Base-by-base conservation (phyloP, 2,888 invertebrate species). In the Latheticus oryzae region DNA sequence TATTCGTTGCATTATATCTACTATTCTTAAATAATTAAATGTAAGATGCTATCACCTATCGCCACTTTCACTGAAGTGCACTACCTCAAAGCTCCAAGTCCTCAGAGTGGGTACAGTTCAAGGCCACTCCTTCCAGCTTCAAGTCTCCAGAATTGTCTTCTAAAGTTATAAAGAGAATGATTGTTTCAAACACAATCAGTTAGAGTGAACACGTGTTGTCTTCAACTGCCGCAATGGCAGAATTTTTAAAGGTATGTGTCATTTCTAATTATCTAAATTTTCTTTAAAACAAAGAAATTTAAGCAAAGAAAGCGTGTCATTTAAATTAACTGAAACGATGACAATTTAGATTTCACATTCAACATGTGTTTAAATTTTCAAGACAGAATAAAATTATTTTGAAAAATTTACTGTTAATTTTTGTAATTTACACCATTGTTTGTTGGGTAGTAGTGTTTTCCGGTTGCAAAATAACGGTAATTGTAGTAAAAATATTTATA, bases 91-190 rank as follows among this genome's bases (percentile, higher is more conserved):
- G 56, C 59, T 45, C 50, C 23, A 15, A 33, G 50, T 56, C 26
- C 50, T 43, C 28, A 45, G 12, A 38, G 51, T 45, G 45, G 57
- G 52, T 45, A 38, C 11, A 17, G 12, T 5, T 35, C 61, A 65
- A 65, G 63, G 67, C 59, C 60, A 33, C 64, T 64, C 67, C 65
- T 64, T 60, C 62, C 62, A 60, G 32, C 12, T 51, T 40, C 19
- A 35, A 42, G 40, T 43, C 33, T 23, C n/a, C 15, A 54, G 28
- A 59, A 47, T 21, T 26, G 13, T 21, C 26, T 24, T 56, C n/a
- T n/a, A n/a, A 65, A 60, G 63, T 67, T 67, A 67, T 67, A 67
- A 63, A 67, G 67, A 58, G 58, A 63, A 63, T 53, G 37, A 38
- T 38, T 38, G 58, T 54, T 56, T 51, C 19, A 24, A 43, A 38